These are phyloP conservation scores for Cinclus mexicanus DNA, from an alignment of 2,113 vertebrate species.

Conservation along the genomic window DNA sequence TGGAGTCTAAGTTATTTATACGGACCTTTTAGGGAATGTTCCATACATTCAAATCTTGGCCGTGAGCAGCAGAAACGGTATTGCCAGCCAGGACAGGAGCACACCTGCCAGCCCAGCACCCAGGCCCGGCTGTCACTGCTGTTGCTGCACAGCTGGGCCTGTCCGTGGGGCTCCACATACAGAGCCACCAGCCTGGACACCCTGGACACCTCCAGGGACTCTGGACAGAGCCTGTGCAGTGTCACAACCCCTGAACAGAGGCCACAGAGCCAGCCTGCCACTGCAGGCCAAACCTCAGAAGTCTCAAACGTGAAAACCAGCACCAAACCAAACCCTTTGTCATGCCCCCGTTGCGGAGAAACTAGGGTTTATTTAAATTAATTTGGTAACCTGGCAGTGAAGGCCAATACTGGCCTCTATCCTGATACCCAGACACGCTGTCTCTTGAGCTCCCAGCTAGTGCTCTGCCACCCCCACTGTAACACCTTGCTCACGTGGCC, in stretches of 20 bases:
- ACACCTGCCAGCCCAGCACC: neutral
- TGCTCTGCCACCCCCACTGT: neutral
- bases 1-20: neutral
- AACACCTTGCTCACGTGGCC: too few relatives aligned
- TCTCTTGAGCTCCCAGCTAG: accelerated
- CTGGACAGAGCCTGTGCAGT: neutral
- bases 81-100: accelerated
- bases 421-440: neutral
- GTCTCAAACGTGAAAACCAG: neutral
- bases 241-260: neutral
- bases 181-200: neutral
- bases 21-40: neutral
- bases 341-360: accelerated
- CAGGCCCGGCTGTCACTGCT: neutral
- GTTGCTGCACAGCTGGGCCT: accelerated
- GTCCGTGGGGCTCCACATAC: neutral
- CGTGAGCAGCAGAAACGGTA: neutral
- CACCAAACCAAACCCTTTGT: neutral
- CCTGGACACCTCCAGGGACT: neutral
- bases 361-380: accelerated
- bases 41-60: accelerated
- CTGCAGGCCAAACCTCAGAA: neutral
- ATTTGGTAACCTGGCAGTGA: neutral
- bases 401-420: accelerated
- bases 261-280: accelerated